These are phyloP conservation scores for Gastrophysa polygoni DNA, from an alignment of 2,888 invertebrate species.

Conservation along the genomic window DNA sequence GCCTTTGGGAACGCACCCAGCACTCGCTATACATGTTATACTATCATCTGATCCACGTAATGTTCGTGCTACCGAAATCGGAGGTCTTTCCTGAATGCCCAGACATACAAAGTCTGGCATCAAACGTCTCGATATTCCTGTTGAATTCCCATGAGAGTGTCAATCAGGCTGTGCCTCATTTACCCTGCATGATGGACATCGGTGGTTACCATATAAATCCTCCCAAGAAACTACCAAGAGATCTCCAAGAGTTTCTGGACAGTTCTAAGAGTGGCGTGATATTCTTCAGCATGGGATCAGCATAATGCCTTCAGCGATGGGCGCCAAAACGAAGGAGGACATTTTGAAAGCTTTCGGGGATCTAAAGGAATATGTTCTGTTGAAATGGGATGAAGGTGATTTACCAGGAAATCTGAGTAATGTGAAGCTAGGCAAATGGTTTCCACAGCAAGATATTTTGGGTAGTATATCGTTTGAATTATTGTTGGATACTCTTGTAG, in stretches of 20 bases:
- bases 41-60: constrained; percentile 31
- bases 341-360: constrained; percentile 65
- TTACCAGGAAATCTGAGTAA: constrained; percentile 43
- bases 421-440: not conserved
- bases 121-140: constrained; percentile 46
- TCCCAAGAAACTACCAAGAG: constrained; percentile 48
- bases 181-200: constrained; percentile 65
- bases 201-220: constrained; percentile 61
- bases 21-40: constrained; percentile 55
- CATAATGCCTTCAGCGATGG: constrained; percentile 62
- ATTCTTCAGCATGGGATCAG: constrained; percentile 68
- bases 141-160: constrained; percentile 60
- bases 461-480: too few species aligned
- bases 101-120: constrained; percentile 36
- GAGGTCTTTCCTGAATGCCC: constrained; percentile 45
- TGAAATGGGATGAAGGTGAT: constrained; percentile 66
- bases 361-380: constrained; percentile 68
- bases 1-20: constrained; percentile 61
- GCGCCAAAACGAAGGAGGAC: constrained; percentile 59
- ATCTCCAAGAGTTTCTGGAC: constrained; percentile 58
- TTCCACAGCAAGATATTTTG: constrained; percentile 51
- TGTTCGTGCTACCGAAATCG: constrained; percentile 38
- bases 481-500: too few species aligned
- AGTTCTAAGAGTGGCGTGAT: constrained; percentile 59
- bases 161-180: constrained; percentile 59